These are phyloP conservation scores for Amia ocellicauda DNA, from an alignment of 2,113 vertebrate species.

Conservation along the genomic window DNA sequence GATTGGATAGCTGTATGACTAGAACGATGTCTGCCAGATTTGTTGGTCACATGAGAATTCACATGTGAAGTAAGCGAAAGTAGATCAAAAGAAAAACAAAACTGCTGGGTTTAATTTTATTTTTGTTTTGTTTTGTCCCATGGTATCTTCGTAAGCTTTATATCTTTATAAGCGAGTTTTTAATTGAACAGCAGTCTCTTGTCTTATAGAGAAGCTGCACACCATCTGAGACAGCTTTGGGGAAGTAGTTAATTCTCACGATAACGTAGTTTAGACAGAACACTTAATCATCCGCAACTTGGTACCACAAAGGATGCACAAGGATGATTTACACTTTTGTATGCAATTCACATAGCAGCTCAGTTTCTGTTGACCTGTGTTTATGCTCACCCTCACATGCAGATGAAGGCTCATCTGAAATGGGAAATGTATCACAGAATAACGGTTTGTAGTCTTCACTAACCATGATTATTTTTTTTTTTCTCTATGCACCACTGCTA, in stretches of 20 bases:
- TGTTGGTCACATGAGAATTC: too few species aligned
- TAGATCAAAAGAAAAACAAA: too few species aligned
- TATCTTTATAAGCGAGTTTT: background rate
- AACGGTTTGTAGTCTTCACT: background rate
- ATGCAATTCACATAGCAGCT: slow-evolving; percentile 25
- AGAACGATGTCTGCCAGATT: too few species aligned
- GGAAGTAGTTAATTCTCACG: slow-evolving; percentile 56
- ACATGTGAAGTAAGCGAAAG: too few species aligned
- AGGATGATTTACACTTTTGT: slow-evolving; percentile 43
- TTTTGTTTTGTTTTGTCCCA: too few species aligned
- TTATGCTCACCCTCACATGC: background rate
- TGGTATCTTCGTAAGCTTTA: too few species aligned
- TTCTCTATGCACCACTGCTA: too few species aligned
- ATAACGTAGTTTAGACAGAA: slow-evolving; percentile 58
- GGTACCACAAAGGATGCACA: slow-evolving; percentile 34
- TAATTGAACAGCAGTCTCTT: slow-evolving; percentile 47
- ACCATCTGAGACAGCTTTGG: slow-evolving; percentile 52
- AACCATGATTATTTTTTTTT: too few species aligned
- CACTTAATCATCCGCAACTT: slow-evolving; percentile 56
- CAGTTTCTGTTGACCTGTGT: background rate
- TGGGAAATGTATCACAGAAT: background rate
- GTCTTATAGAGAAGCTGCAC: slow-evolving; percentile 41
- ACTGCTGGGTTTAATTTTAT: too few species aligned
- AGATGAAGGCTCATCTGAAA: background rate
- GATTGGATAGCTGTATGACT: too few species aligned